These are phyloP conservation scores for Cottoperca gobio DNA, from an alignment of 2,797 vertebrate species.

Conservation along the genomic window DNA sequence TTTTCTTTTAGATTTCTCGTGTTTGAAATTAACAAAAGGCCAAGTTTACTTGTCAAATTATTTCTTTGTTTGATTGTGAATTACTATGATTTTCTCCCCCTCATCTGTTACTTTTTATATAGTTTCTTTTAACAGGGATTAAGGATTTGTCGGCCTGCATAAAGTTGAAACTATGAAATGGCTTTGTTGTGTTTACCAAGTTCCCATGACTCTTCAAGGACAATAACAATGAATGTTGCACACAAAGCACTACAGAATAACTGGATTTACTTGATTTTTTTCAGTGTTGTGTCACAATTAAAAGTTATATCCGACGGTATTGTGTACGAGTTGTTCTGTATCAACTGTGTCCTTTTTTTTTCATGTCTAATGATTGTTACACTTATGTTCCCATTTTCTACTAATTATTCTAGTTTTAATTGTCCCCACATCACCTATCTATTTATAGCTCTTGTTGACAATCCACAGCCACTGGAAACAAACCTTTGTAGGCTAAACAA, in stretches of 20 bases:
- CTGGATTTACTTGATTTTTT: slow-evolving; percentile 84
- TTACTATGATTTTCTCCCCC: neutral
- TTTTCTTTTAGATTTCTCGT: neutral
- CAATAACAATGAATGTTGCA: slow-evolving; percentile 79
- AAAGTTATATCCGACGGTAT: slow-evolving; percentile 57
- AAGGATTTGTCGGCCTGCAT: slow-evolving; percentile 44
- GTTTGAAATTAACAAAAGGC: neutral
- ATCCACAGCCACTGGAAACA: slow-evolving; percentile 24
- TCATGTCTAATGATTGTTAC: neutral
- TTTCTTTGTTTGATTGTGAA: slow-evolving; percentile 50
- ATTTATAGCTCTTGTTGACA: neutral
- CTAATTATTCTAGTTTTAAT: neutral
- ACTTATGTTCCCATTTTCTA: neutral
- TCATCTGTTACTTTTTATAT: slow-evolving; percentile 24
- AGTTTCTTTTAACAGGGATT: slow-evolving; percentile 38
- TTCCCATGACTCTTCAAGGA: slow-evolving; percentile 71
- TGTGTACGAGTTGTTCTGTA: slow-evolving; percentile 20
- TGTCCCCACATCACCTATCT: neutral
- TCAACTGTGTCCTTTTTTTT: neutral
- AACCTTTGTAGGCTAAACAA: slow-evolving; percentile 37
- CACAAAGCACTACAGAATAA: slow-evolving; percentile 76
- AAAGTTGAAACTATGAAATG: slow-evolving; percentile 62
- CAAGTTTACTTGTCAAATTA: slow-evolving; percentile 8
- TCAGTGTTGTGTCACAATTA: slow-evolving; percentile 77
- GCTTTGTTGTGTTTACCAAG: slow-evolving; percentile 54